Conservation (phyloP, 2,888 invertebrate species). For the Stenotaenia linearis region DNA sequence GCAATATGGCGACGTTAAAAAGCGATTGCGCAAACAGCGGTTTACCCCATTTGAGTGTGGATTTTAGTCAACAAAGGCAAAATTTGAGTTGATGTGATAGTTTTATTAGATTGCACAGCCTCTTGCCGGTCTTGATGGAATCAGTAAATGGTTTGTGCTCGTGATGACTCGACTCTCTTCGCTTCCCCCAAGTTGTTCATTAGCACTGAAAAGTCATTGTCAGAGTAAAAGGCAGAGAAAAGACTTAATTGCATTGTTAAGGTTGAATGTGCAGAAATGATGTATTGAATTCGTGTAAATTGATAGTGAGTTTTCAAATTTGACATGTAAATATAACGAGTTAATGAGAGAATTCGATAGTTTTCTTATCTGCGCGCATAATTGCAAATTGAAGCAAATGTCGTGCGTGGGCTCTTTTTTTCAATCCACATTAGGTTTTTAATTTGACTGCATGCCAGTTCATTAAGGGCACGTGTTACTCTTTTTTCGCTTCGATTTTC, state of each 20-base stretch:
- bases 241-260: constrained; percentile 13
- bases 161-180: not conserved
- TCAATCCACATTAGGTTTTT: not conserved
- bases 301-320: not conserved
- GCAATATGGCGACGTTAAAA: no score
- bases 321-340: not conserved
- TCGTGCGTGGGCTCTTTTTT: not conserved
- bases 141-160: constrained; percentile 19
- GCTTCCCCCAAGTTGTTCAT: not conserved
- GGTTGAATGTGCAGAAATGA: constrained; percentile 1
- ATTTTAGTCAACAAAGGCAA: not conserved
- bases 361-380: not conserved
- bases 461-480: constrained; percentile 6
- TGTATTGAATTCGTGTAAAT: constrained; percentile 2
- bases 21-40: no score
- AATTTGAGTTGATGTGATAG: not conserved
- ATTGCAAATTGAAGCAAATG: not conserved
- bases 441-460: not conserved
- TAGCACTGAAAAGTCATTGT: constrained; percentile 15
- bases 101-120: not conserved
- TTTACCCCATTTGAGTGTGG: no score
- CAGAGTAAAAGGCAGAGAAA: not conserved
- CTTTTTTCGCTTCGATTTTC: not conserved
- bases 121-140: constrained; percentile 3
- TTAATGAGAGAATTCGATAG: not conserved